phyloP scores from a whole-genome alignment of 2,113 vertebrate species.

The Oenanthe oenanthe region DNA sequence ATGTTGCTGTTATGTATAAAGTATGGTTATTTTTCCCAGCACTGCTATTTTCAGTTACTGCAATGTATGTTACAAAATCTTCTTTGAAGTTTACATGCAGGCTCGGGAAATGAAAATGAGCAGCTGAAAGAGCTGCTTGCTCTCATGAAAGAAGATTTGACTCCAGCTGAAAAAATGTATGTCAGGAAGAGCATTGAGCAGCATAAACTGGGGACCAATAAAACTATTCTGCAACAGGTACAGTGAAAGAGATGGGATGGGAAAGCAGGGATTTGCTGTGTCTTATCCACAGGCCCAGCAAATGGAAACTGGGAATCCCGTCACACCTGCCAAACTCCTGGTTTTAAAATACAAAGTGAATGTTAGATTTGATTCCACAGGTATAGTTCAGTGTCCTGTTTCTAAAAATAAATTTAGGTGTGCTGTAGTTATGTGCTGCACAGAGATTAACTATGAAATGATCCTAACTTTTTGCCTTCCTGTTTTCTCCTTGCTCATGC shows the following conservation, averaged over 20 bases:
- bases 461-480: neutral
- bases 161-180: slow-evolving; percentile 66
- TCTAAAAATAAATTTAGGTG: neutral
- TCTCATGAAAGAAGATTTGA: slow-evolving; percentile 78
- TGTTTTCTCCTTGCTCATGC: accelerated
- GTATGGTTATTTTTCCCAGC: neutral
- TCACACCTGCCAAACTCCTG: neutral
- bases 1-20: neutral
- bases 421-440: neutral
- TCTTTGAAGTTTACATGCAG: slow-evolving; percentile 76
- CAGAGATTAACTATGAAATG: neutral
- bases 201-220: slow-evolving; percentile 81
- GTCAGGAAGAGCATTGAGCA: slow-evolving; percentile 80
- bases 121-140: slow-evolving; percentile 78
- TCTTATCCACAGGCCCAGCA: neutral
- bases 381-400: neutral
- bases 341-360: neutral
- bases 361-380: neutral
- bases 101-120: slow-evolving; percentile 76
- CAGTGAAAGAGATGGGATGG: neutral
- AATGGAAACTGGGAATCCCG: neutral
- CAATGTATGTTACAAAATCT: neutral
- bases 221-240: slow-evolving; percentile 77
- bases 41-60: neutral
- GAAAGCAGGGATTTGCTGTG: neutral